These are phyloP conservation scores for Crenuchus spilurus DNA, from an alignment of 2,797 vertebrate species.

Conservation along the genomic window DNA sequence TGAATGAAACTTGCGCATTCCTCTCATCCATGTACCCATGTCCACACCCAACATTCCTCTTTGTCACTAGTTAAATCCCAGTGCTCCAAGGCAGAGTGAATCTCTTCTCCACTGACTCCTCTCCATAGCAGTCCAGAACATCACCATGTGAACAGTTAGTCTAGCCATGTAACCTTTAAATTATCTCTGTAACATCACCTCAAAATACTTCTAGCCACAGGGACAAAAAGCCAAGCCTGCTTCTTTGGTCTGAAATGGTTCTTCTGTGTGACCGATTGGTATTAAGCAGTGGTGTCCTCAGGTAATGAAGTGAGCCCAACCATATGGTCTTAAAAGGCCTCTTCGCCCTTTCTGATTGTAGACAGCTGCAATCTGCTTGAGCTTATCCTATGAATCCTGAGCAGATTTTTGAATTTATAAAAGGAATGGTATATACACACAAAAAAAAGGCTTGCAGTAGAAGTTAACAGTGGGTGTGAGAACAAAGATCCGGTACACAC, in stretches of 20 bases:
- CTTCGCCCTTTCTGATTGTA: constrained; percentile 40
- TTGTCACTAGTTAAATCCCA: neutral
- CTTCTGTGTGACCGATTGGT: constrained; percentile 13
- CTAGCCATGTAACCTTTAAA: neutral
- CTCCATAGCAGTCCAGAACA: constrained; percentile 2
- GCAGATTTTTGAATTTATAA: neutral
- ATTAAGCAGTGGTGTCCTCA: constrained; percentile 22
- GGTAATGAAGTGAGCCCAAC: constrained; percentile 33
- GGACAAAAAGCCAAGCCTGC: constrained; percentile 1
- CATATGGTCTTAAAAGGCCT: constrained; percentile 47
- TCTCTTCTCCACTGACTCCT: neutral
- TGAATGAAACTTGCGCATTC: neutral
- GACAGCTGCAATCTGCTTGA: constrained; percentile 26
- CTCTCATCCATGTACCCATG: neutral
- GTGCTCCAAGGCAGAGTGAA: neutral
- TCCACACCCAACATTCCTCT: constrained; percentile 13
- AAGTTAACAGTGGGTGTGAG: neutral
- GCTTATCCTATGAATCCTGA: constrained; percentile 24
- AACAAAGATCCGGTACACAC: neutral
- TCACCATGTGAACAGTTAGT: neutral
- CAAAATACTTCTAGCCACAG: neutral
- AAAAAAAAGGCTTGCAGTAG: constrained; percentile 7
- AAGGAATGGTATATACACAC: neutral
- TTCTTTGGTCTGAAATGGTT: neutral
- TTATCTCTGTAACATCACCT: neutral